Base-by-base conservation (phyloP, 53 echinoderm and acorn worm genomes). In the Echinarachnius parma region DNA sequence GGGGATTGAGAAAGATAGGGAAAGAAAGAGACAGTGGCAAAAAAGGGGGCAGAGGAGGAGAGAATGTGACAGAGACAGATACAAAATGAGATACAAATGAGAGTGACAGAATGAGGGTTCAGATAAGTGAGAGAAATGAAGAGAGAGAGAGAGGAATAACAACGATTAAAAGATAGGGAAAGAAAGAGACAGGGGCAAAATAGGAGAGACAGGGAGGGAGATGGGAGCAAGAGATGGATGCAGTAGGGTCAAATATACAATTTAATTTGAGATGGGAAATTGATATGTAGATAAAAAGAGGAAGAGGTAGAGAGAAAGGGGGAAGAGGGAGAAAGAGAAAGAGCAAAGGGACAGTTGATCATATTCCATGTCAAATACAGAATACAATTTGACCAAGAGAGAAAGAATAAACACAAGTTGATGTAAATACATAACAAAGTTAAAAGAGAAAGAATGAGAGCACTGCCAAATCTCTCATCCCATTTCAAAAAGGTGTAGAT, bases 291-390 rank as follows among this genome's bases (percentile, higher is more conserved):
- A 53, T 18, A 53, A 23, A 53, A 5, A 30, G 23, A 49, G 5
- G 18, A n/a, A 5, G 60, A 49, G 71, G 35, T 29, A 18, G 28
- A 5, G 68, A 68, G 68, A 52, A 46, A 33, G 26, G 71, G 13
- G 71, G 13, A 31, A 53, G 50, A 32, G 18, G 37, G 55, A 71
- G 50, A 49, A 36, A 53, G 50, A 23, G 16, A 71, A 35, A 21
- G 5, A 49, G 71, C 25, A 35, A 33, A 24, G 55, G 32, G 28
- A 24, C 5, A 53, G 8, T 21, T 18, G 24, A 23, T 5, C 10
- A 45, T 10, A 45, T 10, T 11, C 10, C 10, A 16, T 11, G 46
- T 11, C 10, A 45, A 16, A 45, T n/a, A n/a, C n/a, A n/a, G n/a
- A n/a, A n/a, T n/a, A n/a, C n/a, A n/a, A n/a, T n/a, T n/a, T n/a